Evolutionary conservation across 2,113 vertebrate genomes (phyloP).

Genomic region (Strigops habroptila): DNA sequence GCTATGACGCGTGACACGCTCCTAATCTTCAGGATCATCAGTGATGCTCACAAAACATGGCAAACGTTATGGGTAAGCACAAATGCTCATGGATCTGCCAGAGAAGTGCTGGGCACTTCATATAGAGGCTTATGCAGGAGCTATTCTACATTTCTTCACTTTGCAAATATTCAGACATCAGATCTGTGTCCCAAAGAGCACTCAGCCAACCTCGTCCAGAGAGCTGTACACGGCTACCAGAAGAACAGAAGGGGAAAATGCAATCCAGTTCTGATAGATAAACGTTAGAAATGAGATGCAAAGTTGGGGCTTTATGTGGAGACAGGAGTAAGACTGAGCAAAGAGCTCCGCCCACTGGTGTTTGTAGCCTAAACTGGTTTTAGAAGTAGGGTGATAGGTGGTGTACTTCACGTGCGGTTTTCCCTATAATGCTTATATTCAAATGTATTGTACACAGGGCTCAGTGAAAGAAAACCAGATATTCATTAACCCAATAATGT

Average conservation of each 20-base stretch:
- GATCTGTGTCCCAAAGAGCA: not conserved
- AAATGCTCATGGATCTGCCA: not conserved
- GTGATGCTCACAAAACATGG: not conserved
- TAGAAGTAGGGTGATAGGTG: not conserved
- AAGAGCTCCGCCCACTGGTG: fast-evolving
- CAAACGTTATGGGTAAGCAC: not conserved
- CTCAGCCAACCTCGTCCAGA: not conserved
- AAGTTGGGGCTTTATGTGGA: not conserved
- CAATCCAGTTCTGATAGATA: not conserved
- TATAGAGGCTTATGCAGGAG: not conserved
- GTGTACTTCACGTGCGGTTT: not conserved
- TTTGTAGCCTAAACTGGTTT: not conserved
- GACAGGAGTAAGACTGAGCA: not conserved
- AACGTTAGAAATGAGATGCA: fast-evolving
- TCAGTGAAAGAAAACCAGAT: not conserved
- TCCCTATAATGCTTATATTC: not conserved
- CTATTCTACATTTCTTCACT: not conserved
- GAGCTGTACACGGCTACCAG: not conserved
- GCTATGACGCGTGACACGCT: not conserved
- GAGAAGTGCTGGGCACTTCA: not conserved
- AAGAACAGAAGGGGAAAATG: fast-evolving
- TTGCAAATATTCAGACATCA: not conserved
- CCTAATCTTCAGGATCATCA: not conserved
- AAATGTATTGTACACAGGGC: not conserved
- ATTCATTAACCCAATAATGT: not conserved